Evolutionary conservation across 2,797 vertebrate species (phyloP).

Genomic region (Anguilla pacifica): DNA sequence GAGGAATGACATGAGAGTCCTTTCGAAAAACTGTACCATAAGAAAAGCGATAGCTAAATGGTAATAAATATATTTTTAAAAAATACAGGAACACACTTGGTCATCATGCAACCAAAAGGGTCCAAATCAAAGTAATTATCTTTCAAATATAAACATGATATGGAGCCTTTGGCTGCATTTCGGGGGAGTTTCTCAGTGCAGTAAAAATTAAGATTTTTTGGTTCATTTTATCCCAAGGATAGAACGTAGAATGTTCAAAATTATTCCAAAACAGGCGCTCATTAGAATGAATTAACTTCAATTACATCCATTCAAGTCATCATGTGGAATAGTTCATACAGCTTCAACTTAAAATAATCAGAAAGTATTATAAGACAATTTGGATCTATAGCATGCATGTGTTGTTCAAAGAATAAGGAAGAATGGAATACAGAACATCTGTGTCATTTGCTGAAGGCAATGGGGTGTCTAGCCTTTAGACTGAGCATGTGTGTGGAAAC

Average conservation of each 20-base stretch:
- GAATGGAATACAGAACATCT: not conserved
- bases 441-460: not conserved
- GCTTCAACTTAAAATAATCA: not conserved
- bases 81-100: not conserved
- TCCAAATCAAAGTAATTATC: no score
- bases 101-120: not conserved
- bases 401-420: not conserved
- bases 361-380: not conserved
- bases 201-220: not conserved
- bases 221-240: not conserved
- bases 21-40: no score
- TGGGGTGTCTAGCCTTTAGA: conserved; percentile 34
- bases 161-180: not conserved
- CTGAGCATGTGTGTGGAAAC: conserved; percentile 62
- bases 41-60: no score
- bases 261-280: not conserved
- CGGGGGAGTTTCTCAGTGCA: not conserved
- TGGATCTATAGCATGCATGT: no score
- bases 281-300: not conserved
- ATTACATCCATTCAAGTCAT: not conserved
- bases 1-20: no score
- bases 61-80: not conserved
- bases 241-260: not conserved
- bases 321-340: not conserved
- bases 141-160: not conserved